Conservation (phyloP, 2,797 vertebrate species). For the Anas bahamensis region DNA sequence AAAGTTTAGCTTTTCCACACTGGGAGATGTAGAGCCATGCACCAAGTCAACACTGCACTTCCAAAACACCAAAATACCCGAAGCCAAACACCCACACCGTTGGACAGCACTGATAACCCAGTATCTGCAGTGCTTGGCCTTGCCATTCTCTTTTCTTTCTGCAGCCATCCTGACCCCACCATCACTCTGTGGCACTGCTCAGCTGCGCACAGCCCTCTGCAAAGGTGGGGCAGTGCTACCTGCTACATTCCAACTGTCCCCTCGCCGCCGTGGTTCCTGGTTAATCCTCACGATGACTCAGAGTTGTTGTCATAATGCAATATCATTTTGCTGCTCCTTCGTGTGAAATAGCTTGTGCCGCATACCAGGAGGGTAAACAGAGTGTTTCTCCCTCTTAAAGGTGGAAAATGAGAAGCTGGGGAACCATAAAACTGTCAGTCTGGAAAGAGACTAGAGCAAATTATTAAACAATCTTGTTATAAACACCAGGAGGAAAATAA, state of each 20-base stretch:
- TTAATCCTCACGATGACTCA: conserved; percentile 21
- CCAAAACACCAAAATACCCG: neutral
- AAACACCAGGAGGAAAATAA: conserved; percentile 23
- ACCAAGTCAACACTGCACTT: neutral
- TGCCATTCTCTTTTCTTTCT: neutral
- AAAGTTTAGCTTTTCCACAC: neutral
- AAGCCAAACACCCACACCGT: neutral
- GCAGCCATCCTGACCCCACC: neutral
- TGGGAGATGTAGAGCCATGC: neutral
- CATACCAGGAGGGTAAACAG: conserved; percentile 1
- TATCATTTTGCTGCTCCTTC: conserved; percentile 1
- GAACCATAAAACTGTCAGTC: conserved; percentile 3
- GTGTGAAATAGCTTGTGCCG: neutral
- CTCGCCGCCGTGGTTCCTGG: neutral
- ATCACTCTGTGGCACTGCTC: neutral
- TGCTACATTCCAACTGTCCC: neutral
- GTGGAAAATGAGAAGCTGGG: conserved; percentile 25
- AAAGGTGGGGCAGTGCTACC: neutral
- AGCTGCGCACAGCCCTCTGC: neutral
- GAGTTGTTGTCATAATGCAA: neutral
- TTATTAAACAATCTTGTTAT: conserved; percentile 47
- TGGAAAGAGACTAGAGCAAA: neutral
- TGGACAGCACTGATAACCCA: neutral
- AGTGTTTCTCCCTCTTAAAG: neutral
- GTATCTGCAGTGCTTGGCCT: neutral